These are phyloP conservation scores for Ibycter americanus DNA, from an alignment of 2,797 vertebrate species.

Conservation along the genomic window DNA sequence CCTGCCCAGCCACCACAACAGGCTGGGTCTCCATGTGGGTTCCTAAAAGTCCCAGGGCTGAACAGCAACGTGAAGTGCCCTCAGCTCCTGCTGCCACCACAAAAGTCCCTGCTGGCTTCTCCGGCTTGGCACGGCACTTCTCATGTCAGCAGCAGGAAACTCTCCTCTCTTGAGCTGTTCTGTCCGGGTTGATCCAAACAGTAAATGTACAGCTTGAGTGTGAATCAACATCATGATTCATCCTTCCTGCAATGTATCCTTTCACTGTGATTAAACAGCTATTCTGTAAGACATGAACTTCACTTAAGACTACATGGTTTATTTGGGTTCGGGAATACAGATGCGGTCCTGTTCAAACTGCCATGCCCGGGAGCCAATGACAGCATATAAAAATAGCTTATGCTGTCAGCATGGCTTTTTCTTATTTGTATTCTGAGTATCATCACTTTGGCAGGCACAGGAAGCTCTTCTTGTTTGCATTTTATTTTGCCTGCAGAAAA, in stretches of 20 bases:
- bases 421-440: slow-evolving; percentile 82
- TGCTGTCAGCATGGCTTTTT: slow-evolving; percentile 83
- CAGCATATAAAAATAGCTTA: slow-evolving; percentile 81
- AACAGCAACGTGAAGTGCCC: rapidly evolving
- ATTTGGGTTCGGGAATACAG: slow-evolving; percentile 64
- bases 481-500: slow-evolving; percentile 80
- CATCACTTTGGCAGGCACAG: slow-evolving; percentile 81
- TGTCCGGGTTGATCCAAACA: neutral
- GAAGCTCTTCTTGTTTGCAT: slow-evolving; percentile 77
- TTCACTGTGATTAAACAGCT: slow-evolving; percentile 38
- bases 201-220: neutral
- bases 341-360: slow-evolving; percentile 61
- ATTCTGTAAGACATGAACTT: slow-evolving; percentile 57
- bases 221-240: slow-evolving; percentile 30
- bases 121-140: neutral
- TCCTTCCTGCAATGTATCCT: slow-evolving; percentile 14
- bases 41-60: neutral
- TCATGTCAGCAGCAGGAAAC: neutral
- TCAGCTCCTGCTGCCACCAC: neutral
- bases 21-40: rapidly evolving
- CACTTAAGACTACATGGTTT: slow-evolving; percentile 60
- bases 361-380: slow-evolving; percentile 67
- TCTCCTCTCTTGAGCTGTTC: neutral
- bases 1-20: neutral
- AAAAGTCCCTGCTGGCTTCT: neutral